Evolutionary conservation across 1,140 invertebrate species (phyloP).

Genomic region (Dreissena rostriformis): DNA sequence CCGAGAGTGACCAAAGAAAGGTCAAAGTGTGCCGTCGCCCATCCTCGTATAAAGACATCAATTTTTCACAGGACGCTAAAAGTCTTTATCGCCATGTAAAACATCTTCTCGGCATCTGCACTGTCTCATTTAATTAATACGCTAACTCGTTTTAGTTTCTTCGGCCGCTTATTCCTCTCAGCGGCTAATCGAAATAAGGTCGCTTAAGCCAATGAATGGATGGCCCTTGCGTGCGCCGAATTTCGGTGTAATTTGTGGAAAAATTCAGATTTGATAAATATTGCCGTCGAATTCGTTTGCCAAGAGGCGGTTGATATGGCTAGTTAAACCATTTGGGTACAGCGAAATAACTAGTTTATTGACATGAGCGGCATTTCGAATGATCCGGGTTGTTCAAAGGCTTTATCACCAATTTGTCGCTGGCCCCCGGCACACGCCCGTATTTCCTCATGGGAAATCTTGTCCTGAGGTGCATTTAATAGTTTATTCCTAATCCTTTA

Average conservation of each 20-base stretch:
- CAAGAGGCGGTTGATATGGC: conserved; percentile 56
- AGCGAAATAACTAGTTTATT: conserved; percentile 59
- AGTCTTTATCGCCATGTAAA: not conserved
- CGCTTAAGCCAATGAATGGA: not conserved
- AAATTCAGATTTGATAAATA: conserved; percentile 38
- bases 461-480: conserved; percentile 47
- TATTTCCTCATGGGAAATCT: conserved; percentile 51
- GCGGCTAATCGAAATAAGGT: not conserved
- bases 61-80: not conserved
- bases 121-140: not conserved
- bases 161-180: not conserved
- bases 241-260: not conserved
- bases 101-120: not conserved
- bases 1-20: not conserved
- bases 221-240: not conserved
- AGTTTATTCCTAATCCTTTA: conserved; percentile 51
- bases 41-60: not conserved
- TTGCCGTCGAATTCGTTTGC: conserved; percentile 55
- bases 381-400: conserved; percentile 16
- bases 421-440: conserved; percentile 15
- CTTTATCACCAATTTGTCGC: conserved; percentile 40
- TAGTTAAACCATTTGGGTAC: conserved; percentile 61
- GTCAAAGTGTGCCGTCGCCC: not conserved
- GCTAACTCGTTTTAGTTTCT: not conserved
- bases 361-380: conserved; percentile 22